Evolutionary conservation across 2,888 invertebrate species (phyloP).

Genomic region (Sylvicola cinctus): DNA sequence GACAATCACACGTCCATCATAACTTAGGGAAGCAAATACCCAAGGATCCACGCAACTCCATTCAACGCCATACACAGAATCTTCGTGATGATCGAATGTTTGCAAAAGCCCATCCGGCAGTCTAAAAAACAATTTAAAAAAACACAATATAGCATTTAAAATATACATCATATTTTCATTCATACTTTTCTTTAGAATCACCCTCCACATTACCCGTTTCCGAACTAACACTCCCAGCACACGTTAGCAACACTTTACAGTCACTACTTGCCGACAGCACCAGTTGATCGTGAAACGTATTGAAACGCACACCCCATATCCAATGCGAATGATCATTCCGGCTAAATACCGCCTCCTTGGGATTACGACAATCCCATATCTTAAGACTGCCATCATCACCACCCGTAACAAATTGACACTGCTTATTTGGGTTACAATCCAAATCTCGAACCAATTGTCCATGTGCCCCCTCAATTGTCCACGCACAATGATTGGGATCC

Average conservation of each 20-base stretch:
- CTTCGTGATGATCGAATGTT: constrained; percentile 92
- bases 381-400: constrained; percentile 91
- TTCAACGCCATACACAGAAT: constrained; percentile 91
- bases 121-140: constrained; percentile 21
- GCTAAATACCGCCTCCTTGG: constrained; percentile 54
- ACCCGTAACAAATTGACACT: constrained; percentile 79
- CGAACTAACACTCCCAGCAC: constrained; percentile 71
- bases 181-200: constrained; percentile 27
- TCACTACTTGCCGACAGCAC: constrained; percentile 88
- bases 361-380: constrained; percentile 88
- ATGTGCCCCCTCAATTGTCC: constrained; percentile 75
- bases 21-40: constrained; percentile 97
- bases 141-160: too few species aligned
- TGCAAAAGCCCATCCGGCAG: constrained; percentile 69
- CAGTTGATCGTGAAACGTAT: constrained; percentile 92
- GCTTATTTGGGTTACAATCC: constrained; percentile 96
- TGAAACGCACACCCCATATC: constrained; percentile 90
- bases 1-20: constrained; percentile 86
- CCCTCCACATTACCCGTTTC: constrained; percentile 36
- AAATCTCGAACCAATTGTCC: constrained; percentile 73
- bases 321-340: constrained; percentile 76
- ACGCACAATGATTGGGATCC: constrained; percentile 49
- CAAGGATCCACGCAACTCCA: constrained; percentile 97
- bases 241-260: constrained; percentile 72
- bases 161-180: not conserved